These are phyloP conservation scores for Pantala flavescens DNA, from an alignment of 1,140 invertebrate species.

Conservation along the genomic window DNA sequence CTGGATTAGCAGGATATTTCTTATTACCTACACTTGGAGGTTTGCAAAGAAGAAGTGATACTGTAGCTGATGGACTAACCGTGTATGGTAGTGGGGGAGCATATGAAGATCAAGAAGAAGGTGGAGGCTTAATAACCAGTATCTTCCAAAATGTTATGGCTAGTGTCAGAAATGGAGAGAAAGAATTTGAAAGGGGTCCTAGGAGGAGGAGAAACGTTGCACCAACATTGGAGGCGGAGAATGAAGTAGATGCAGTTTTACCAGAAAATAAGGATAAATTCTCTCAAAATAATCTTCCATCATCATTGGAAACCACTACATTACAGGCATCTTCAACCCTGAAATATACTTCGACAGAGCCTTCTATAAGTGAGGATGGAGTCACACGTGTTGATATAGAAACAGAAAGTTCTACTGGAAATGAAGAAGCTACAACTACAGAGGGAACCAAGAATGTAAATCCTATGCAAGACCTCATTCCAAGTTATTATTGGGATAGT, in stretches of 20 bases:
- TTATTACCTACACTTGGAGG: conserved; percentile 58
- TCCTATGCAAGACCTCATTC: neutral
- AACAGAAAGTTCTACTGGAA: neutral
- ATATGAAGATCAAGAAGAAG: neutral
- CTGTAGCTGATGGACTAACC: neutral
- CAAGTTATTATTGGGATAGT: neutral
- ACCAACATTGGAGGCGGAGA: neutral
- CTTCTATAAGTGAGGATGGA: neutral
- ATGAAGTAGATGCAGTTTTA: neutral
- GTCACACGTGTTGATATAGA: neutral
- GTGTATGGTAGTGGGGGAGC: neutral
- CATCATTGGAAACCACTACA: neutral
- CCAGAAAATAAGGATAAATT: neutral
- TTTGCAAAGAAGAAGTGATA: conserved; percentile 41
- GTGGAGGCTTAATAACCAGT: neutral
- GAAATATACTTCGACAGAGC: neutral
- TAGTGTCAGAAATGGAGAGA: conserved; percentile 1
- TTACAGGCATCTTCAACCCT: neutral
- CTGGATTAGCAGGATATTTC: conserved; percentile 62
- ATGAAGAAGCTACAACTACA: neutral
- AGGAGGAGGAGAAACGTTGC: neutral
- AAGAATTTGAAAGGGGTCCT: neutral
- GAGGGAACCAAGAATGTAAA: neutral
- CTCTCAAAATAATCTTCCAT: neutral
- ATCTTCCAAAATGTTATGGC: neutral